Base-by-base conservation (phyloP, 2,113 vertebrate genomes). In the Damaliscus lunatus region DNA sequence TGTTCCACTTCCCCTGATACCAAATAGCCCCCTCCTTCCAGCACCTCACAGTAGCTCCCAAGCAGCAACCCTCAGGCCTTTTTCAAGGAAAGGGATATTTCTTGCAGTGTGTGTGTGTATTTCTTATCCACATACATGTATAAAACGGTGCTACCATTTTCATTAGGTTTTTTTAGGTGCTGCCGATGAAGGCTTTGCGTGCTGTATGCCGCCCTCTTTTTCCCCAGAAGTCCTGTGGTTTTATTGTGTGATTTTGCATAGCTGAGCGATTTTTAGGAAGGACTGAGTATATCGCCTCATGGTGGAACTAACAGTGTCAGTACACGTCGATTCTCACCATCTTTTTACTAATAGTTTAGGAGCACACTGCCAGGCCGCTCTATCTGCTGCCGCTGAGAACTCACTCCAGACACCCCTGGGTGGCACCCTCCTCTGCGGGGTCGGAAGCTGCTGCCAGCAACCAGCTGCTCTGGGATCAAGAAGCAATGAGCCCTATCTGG, bases 381-480 rank as follows among this genome's bases (percentile, higher is more conserved):
- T 16, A 8, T 14, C 7, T 25, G 27, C 52, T 13, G 71, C 55
- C 62, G 3, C 55, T 3, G 53, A 29, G 33, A 40, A n/a, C 46
- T 40, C 23, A 27, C 67, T 50, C 53, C 16, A 17, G 77, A 60
- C 16, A 43, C 78, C 40, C 36, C 71, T 3, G 52, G 64, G 9
- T 5, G 85, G 78, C 5, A 3, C 67, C 17, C 36, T 88, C 23
- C 43, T 50, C 57, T 36, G 43, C 1, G 2, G 40, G 55, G 27
- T 52, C 53, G 0, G 36, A 36, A 17, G 13, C 27, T 5, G 88
- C 55, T 48, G 33, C 11, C 17, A 0, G 21, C 43, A 15, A 2
- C 57, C 55, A 10, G 23, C 43, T 23, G 15, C 52, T 33, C 9
- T 2, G 8, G 78, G 36, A 74, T 52, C 29, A 52, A n/a, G 78